Conservation (phyloP, 2,113 vertebrate genomes). For the Hystrix brachyura region DNA sequence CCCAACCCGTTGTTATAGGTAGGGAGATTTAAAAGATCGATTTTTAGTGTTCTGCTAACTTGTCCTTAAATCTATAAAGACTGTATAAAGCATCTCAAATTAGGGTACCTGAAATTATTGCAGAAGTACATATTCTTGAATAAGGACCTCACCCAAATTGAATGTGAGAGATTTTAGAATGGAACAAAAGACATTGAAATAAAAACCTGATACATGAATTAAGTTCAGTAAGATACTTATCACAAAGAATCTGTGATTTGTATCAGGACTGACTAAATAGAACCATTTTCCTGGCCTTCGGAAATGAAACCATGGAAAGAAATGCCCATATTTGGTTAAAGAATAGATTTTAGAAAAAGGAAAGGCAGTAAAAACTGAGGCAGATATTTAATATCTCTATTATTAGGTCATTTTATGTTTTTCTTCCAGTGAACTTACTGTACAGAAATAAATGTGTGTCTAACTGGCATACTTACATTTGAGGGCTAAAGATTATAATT, state of each 20-base stretch:
- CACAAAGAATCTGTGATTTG: conserved; percentile 34
- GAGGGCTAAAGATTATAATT: conserved; percentile 15
- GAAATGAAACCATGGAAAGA: neutral
- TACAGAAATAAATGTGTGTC: neutral
- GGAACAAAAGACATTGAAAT: neutral
- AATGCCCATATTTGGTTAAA: conserved; percentile 43
- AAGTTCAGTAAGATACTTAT: neutral
- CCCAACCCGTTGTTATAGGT: conserved; percentile 33
- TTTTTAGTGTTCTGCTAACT: conserved; percentile 53
- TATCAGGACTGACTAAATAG: conserved; percentile 39
- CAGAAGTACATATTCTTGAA: conserved; percentile 38
- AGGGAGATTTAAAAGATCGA: conserved; percentile 16
- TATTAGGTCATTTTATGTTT: neutral
- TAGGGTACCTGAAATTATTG: conserved; percentile 47
- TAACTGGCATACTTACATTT: neutral
- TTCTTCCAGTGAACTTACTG: conserved; percentile 6
- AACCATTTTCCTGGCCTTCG: conserved; percentile 35
- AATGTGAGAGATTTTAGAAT: conserved; percentile 30
- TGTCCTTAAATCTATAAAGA: conserved; percentile 48
- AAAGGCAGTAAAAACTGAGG: neutral
- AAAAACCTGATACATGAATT: conserved; percentile 25
- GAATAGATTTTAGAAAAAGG: conserved; percentile 41
- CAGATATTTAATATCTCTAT: neutral
- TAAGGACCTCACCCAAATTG: conserved; percentile 8
- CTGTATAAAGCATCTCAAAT: conserved; percentile 13